Evolutionary conservation across 2,888 invertebrate species (phyloP), one percentile per base, ranked within the genome.

Genomic region (Stomorhina lunata): DNA sequence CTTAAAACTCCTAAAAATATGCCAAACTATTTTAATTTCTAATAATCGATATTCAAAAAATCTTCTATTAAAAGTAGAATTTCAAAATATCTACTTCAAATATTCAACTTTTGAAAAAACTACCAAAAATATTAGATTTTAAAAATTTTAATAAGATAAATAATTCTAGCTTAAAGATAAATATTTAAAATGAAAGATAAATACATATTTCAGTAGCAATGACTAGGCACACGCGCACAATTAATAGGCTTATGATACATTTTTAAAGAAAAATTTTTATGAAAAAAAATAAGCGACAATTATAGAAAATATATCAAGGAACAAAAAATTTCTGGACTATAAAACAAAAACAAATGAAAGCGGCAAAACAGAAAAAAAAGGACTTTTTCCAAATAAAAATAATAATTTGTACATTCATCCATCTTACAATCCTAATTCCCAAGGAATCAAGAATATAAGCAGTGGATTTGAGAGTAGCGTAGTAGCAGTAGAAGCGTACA

Each of bases 311-410:
- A 50, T 6, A 50, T 6, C 53, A 29, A 50, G 0, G 25, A 25
- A 68, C 45, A 22, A 45, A 22, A 53, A 15, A 55, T 1, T 12
- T 25, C 6, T 34, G 17, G 63, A 55, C 17, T 63, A 63, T 25
- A 72, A 72, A 66, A 45, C n/a, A 61, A 37, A n/a, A 66, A 68
- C 68, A 75, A 59, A 59, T 65, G 57, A 43, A 80, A 76, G 76
- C 80, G 71, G 65, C 65, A 65, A 71, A 59, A 75, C 37, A 45
- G 32, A 48, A 37, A 50, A 25, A 37, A 27, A 55, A 40, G 40
- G 40, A 53, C n/a, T 68, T 32, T 22, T 37, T 53, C 10, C 10
- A 20, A 34, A 37, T 50, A 34, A 2, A 29, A 43, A 37, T 25
- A 73, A 43, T 1, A 25, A 53, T 5, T 65, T 15, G 15, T 32